Evolutionary conservation across 92 coral and sea anemone species (phyloP).

Genomic region (Hydrozoanthus gracilis): DNA sequence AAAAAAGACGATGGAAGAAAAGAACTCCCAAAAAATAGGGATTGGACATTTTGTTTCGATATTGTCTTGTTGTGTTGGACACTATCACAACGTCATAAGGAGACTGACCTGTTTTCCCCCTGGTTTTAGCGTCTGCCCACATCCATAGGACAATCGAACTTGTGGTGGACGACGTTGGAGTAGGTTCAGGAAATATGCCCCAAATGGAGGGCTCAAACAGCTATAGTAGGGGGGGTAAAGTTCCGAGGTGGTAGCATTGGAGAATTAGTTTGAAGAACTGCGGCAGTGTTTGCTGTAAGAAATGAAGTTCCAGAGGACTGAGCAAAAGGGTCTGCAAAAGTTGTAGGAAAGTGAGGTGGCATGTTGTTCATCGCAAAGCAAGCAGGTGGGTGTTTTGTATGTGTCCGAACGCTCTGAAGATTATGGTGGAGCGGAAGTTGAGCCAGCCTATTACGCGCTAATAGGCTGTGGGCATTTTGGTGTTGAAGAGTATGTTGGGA

Average conservation of each 20-base stretch:
- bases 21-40: no score
- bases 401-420: no score
- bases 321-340: neutral
- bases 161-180: neutral
- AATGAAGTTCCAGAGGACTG: neutral
- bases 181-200: neutral
- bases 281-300: neutral
- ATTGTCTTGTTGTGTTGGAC: constrained; percentile 34
- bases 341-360: neutral
- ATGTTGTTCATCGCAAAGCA: no score
- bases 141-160: neutral
- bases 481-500: no score
- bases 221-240: neutral
- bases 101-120: constrained; percentile 37
- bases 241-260: constrained; percentile 6
- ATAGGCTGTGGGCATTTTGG: no score
- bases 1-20: no score
- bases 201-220: neutral
- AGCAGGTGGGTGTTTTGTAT: no score
- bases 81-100: constrained; percentile 43
- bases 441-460: no score
- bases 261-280: neutral
- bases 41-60: no score
- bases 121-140: constrained; percentile 42
- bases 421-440: no score